phyloP scores from a whole-genome alignment of 2,113 vertebrate genomes.

The Thalassarche chlororhynchos region DNA sequence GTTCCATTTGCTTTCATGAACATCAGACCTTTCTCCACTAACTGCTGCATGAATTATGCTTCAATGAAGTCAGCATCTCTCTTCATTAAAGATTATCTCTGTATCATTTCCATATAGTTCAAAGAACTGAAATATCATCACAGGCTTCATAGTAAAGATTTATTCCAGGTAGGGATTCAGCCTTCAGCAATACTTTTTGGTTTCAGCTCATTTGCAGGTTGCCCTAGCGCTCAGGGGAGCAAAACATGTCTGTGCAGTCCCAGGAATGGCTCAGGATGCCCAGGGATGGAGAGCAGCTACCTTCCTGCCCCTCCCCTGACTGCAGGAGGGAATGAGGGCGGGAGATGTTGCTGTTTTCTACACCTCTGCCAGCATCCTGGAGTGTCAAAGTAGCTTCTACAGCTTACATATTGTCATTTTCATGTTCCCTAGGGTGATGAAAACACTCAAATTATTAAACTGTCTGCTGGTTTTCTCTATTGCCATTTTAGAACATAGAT shows the following conservation, averaged over 20 bases:
- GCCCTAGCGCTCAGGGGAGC: too few species aligned
- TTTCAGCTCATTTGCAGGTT: not conserved
- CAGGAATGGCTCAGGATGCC: not conserved
- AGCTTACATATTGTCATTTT: not conserved
- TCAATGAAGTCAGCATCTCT: not conserved
- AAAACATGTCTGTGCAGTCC: not conserved
- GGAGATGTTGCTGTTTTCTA: not conserved
- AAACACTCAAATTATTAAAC: not conserved
- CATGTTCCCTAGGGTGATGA: not conserved
- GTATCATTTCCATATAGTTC: not conserved
- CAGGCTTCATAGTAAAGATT: not conserved
- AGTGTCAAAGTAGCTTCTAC: not conserved
- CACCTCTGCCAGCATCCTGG: not conserved
- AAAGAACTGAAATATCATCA: not conserved
- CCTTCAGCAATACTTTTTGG: fast-evolving
- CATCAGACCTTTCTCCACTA: not conserved
- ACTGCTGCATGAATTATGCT: not conserved
- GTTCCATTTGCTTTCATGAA: not conserved
- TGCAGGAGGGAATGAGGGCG: not conserved
- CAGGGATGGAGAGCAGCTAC: not conserved
- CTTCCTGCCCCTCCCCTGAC: not conserved
- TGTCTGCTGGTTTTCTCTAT: not conserved
- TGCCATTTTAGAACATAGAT: not conserved
- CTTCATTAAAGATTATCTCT: not conserved
- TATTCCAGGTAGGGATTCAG: not conserved